Base-by-base conservation (phyloP, 2,113 vertebrate species). In the Alligator mississippiensis region DNA sequence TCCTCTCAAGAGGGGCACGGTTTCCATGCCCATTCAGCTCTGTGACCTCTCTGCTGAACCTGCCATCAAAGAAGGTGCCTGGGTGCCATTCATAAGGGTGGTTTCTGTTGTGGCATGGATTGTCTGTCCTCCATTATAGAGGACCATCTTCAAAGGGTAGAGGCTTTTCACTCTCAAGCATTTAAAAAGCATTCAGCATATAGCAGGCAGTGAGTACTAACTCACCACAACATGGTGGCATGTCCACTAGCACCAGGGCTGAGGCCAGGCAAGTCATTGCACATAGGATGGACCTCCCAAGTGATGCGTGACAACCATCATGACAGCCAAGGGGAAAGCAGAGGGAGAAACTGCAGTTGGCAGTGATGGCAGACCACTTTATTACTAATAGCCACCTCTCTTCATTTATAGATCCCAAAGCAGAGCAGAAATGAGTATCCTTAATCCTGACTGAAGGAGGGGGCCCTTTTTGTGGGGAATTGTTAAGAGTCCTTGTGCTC, bases 1-100 rank as follows among this genome's bases (percentile, higher is more conserved):
- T 2, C 3, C 11, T 34, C 2, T 0, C 0, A 12, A n/a, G 19
- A 62, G 61, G 12, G 15, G 27, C 68, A 4, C 54, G 9, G 25
- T 54, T 9, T 27, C 74, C 38, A 28, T 55, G 60, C 24, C 5
- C 47, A 24, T 70, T 1, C 1, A 61, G 64, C 1, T 72, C 77
- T 1, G 1, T 18, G 61, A 5, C 61, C 18, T 21, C 61, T 62
- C 61, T 62, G 17, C 61, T 22, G 61, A 62, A 11, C 9, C 22
- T 62, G 24, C 61, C 61, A 62, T 4, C 61, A 64, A 28, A 9
- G 25, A 13, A 27, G 28, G 25, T 28, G n/a, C 15, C 9, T 16
- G 47, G n/a, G 64, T 63, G 62, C 24, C 62, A 27, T 22, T 63
- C 24, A 47, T 62, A 62, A 62, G 24, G 61, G 63, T 15, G 27